These are phyloP conservation scores for Dryococelus australis DNA, from an alignment of 2,888 invertebrate species.

Conservation along the genomic window DNA sequence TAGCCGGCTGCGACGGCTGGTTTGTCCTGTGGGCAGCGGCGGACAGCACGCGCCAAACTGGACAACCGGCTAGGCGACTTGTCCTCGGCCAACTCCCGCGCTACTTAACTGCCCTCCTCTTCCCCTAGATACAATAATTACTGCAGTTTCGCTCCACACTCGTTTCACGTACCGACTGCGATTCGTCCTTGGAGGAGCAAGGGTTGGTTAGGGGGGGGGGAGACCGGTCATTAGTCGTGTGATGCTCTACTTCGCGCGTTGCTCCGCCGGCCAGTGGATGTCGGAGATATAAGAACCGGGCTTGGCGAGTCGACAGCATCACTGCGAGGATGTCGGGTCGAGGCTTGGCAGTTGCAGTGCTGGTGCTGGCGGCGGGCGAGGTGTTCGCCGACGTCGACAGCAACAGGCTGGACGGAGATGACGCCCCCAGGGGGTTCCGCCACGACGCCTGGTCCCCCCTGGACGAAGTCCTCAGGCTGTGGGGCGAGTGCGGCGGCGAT, in stretches of 20 bases:
- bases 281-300: neutral
- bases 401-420: neutral
- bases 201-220: neutral
- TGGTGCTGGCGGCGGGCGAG: neutral
- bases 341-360: neutral
- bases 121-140: too few relatives aligned
- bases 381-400: neutral
- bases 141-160: too few relatives aligned
- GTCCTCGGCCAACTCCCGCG: too few relatives aligned
- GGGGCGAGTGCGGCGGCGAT: constrained; percentile 77
- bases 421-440: neutral
- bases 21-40: too few relatives aligned
- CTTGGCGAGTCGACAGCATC: neutral
- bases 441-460: constrained; percentile 58
- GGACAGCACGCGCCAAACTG: too few relatives aligned
- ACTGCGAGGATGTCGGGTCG: neutral
- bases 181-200: too few relatives aligned
- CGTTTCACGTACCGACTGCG: too few relatives aligned
- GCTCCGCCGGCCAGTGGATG: neutral
- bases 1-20: too few relatives aligned
- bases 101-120: too few relatives aligned
- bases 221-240: neutral
- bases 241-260: neutral
- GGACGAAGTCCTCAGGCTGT: constrained; percentile 77
- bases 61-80: too few relatives aligned